Conservation (phyloP, 2,113 vertebrate species). For the Thunnus thynnus region DNA sequence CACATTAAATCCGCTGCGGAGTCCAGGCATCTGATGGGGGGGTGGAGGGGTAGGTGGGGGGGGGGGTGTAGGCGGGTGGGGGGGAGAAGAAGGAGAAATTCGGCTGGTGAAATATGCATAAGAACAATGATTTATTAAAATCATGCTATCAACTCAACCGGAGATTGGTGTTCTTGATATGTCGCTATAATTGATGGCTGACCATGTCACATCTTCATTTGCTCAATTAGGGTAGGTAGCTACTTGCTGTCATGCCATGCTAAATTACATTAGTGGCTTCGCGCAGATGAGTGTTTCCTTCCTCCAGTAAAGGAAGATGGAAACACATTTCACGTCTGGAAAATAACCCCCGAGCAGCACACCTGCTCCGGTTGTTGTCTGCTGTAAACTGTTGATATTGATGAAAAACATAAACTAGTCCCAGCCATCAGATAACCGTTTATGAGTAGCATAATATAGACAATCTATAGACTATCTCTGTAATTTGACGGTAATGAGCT, state of each 20-base stretch:
- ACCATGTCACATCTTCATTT: constrained; percentile 84
- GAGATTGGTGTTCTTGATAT: constrained; percentile 69
- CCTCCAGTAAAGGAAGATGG: constrained; percentile 44
- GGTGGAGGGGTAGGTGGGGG: no score
- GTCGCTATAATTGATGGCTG: constrained; percentile 80
- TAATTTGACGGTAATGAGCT: background rate
- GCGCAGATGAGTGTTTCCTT: constrained; percentile 65
- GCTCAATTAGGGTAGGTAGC: constrained; percentile 75
- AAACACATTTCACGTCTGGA: constrained; percentile 23
- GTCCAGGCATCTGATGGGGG: constrained; percentile 29
- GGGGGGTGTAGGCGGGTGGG: background rate
- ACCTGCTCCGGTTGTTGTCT: constrained; percentile 53
- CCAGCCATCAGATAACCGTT: background rate
- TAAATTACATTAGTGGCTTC: constrained; percentile 77
- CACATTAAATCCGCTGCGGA: constrained; percentile 55
- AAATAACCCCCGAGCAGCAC: constrained; percentile 43
- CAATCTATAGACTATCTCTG: background rate
- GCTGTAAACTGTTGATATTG: background rate
- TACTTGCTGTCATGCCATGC: constrained; percentile 68
- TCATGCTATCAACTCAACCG: constrained; percentile 56
- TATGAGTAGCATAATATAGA: background rate
- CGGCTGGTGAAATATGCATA: constrained; percentile 52
- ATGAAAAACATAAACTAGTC: background rate
- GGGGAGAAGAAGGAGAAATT: background rate
- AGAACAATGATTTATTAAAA: constrained; percentile 65